Evolutionary conservation across 2,113 vertebrate species (phyloP), one percentile per base, ranked within the genome.

Genomic region (Centropus unirufus): DNA sequence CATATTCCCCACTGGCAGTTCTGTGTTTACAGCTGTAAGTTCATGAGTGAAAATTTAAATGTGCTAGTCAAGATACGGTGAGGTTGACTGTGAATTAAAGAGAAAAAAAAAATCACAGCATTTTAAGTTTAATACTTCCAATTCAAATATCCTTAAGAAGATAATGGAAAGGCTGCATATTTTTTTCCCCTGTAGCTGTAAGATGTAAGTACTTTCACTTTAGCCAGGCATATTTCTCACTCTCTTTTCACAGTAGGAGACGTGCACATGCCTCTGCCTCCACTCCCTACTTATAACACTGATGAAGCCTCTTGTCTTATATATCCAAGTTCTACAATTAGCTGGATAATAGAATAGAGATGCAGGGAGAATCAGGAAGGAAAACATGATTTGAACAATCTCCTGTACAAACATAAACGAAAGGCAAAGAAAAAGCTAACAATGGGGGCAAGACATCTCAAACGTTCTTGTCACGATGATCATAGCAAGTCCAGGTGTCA

Each of bases 171-270:
- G 59, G 29, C 57, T 96, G 77, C 15, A 11, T 36, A 36, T 54
- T n/a, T 93, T 74, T 85, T 69, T 74, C 78, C 55, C 74, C 84
- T 81, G 54, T 93, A 89, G 34, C 81, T 83, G 49, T 77, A 95
- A 92, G 90, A 55, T 81, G 6, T 80, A 93, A 91, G 78, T 94
- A 90, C 51, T 92, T 95, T 88, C 59, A 84, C 95, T 95, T 97
- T 52, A 90, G 92, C 76, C 66, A 92, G 87, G 82, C 73, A 21
- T 85, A 87, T 90, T 96, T 92, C 69, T 94, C 44, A 54, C 49
- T 81, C 58, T 63, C 55, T 78, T 75, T 73, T 96, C 84, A 67
- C 90, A 95, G 92, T 55, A 80, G 95, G 95, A 83, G 66, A 94
- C 66, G 82, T 19, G 75, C 46, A 64, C 69, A 58, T 69, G 14